These are phyloP conservation scores for Andinoacara biseriatus DNA, from an alignment of 2,113 vertebrate species.

Conservation along the genomic window DNA sequence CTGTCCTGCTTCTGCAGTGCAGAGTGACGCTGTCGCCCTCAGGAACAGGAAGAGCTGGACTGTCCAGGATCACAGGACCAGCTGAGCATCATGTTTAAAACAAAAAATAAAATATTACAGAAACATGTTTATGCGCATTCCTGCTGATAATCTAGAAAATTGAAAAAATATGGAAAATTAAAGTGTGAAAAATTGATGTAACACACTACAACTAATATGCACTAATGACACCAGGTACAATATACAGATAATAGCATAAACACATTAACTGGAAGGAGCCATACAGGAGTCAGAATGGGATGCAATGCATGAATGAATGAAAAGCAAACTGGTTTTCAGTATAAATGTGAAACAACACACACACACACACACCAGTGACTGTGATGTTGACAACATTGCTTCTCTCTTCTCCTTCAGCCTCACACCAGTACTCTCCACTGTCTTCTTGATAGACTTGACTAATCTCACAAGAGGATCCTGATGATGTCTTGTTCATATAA, in stretches of 20 bases:
- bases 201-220: fast-evolving
- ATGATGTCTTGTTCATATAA: background rate
- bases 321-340: background rate
- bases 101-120: fast-evolving
- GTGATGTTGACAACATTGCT: background rate
- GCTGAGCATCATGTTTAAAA: background rate
- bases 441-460: fast-evolving
- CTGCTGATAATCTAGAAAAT: fast-evolving
- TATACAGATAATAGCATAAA: background rate
- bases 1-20: fast-evolving
- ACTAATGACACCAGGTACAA: background rate
- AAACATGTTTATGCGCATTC: fast-evolving
- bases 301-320: background rate
- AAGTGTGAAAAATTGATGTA: fast-evolving
- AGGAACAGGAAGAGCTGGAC: background rate
- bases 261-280: background rate
- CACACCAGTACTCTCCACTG: background rate
- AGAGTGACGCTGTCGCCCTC: background rate
- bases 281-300: fast-evolving
- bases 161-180: background rate
- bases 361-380: background rate
- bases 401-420: background rate
- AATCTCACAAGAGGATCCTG: background rate
- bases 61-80: background rate
- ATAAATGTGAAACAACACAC: background rate